phyloP scores from a whole-genome alignment of 2,113 vertebrate species.

The Ginglymostoma cirratum region DNA sequence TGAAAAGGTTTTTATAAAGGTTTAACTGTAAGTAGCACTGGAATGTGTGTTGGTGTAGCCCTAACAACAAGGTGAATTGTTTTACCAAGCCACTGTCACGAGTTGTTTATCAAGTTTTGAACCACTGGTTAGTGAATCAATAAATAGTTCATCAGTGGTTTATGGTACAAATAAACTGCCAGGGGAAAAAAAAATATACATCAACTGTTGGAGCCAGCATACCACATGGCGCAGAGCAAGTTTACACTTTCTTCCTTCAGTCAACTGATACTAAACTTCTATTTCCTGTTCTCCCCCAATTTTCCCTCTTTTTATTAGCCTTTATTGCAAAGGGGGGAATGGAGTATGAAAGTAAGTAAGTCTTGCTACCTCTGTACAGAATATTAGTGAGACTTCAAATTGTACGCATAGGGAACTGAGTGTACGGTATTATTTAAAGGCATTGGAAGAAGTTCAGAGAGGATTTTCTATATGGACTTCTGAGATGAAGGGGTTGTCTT shows the following conservation, averaged over 20 bases:
- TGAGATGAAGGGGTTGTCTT: not conserved
- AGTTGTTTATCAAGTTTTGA: conserved; percentile 31
- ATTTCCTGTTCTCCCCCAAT: not conserved
- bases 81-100: conserved; percentile 12
- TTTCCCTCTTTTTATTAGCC: not conserved
- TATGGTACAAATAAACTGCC: conserved; percentile 17
- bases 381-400: not conserved
- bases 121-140: conserved; percentile 23
- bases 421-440: not conserved
- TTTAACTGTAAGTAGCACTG: conserved; percentile 25
- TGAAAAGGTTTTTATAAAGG: conserved; percentile 27
- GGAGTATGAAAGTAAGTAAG: not conserved
- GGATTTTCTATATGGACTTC: not conserved
- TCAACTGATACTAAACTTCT: not conserved
- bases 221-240: not conserved
- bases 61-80: conserved; percentile 19
- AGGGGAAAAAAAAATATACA: not conserved
- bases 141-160: conserved; percentile 29
- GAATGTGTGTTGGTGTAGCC: conserved; percentile 23
- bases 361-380: not conserved
- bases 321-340: not conserved
- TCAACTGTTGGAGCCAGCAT: not conserved
- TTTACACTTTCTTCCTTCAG: not conserved
- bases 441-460: not conserved
- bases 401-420: not conserved